Evolutionary conservation across 2,797 vertebrate species (phyloP), one percentile per base, ranked within the genome.

Genomic region (Sebastes hopkinsi): DNA sequence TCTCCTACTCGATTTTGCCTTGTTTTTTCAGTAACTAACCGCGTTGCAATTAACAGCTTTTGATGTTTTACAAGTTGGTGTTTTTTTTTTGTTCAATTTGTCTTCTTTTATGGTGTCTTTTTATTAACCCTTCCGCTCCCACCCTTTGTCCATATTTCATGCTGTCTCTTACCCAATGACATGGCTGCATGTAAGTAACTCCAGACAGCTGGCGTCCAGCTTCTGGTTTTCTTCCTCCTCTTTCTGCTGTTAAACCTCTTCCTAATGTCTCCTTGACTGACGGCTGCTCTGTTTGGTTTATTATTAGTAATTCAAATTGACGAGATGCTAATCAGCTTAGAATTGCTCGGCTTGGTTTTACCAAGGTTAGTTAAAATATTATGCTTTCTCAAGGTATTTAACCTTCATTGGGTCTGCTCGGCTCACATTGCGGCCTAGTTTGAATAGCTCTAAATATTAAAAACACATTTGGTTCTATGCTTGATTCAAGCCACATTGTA

Each of bases 131-230:
- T 89, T 91, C 85, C 92, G 27, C 89, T 92, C 91, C 89, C 75
- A 58, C 97, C 95, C 94, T 97, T 95, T 99, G 97, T 99, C 96
- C 97, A 98, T 97, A 96, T 98, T 98, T 97, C 98, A 99, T 97
- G 98, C 98, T 95, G 96, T 99, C 98, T 98, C 96, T 97, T 96
- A 97, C 96, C 97, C 97, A 98, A 97, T 98, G 98, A 97, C 97
- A 95, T 98, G 97, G 98, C 96, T 99, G 98, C 98, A 99, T 99
- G 98, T 99, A 99, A 99, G 98, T 99, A 99, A 99, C 96, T 95
- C 95, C 94, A 96, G 95, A 97, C 94, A 95, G 87, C 95, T 96
- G 95, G 93, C 82, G 93, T 92, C 67, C 86, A 87, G 84, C 87
- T 81, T 95, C 94, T 95, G 94, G 94, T 79, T 80, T 72, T 88